Percentiles rank a stretch among this genome's conserved stretches.
Evolutionary conservation across 2,113 vertebrate species (phyloP).

Genomic region (Alethe diademata): DNA sequence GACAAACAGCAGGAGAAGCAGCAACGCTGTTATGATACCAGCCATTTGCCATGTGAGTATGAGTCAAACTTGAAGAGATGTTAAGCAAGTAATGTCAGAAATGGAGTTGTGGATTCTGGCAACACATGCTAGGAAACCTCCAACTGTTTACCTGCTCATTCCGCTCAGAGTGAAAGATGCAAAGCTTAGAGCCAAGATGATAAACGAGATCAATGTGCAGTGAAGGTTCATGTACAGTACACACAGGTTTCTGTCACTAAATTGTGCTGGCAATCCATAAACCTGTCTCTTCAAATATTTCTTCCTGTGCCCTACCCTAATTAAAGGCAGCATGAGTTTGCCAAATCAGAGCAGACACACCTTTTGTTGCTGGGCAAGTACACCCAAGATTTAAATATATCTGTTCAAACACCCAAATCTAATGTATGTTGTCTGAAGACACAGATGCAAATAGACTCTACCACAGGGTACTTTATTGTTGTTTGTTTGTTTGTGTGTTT

Average conservation of each 20-base stretch:
- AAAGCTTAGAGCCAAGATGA: background rate
- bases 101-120: background rate
- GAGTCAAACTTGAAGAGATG: background rate
- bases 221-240: background rate
- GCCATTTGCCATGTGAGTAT: background rate
- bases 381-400: background rate
- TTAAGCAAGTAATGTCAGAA: background rate
- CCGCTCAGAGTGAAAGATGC: background rate
- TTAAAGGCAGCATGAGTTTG: background rate
- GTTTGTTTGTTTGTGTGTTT: background rate
- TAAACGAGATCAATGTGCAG: background rate
- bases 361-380: slow-evolving; percentile 12
- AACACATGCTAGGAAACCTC: background rate
- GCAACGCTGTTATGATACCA: background rate
- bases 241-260: background rate
- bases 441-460: background rate
- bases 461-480: background rate
- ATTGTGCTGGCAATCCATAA: background rate
- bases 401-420: background rate
- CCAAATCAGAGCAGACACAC: slow-evolving; percentile 1
- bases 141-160: background rate
- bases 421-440: background rate
- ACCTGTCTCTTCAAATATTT: background rate
- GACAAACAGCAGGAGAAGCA: background rate
- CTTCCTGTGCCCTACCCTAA: background rate